Conservation (phyloP, 2,797 vertebrate species). For the Mycteria americana region DNA sequence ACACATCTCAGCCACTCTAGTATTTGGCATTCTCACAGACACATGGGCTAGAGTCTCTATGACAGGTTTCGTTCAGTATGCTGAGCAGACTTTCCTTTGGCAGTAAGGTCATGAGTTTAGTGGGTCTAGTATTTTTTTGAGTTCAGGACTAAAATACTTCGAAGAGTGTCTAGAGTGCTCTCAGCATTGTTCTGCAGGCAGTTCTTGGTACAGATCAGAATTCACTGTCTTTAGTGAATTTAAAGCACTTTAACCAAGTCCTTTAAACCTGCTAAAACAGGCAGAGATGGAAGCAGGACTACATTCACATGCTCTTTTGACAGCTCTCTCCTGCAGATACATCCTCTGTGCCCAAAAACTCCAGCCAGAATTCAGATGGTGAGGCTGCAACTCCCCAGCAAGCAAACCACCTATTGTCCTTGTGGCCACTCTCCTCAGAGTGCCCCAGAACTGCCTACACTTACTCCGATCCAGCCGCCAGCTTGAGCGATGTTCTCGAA, state of each 20-base stretch:
- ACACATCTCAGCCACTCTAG: not conserved
- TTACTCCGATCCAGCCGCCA: not conserved
- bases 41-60: not conserved
- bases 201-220: conserved; percentile 53
- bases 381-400: conserved; percentile 23
- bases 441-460: not conserved
- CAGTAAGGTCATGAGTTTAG: conserved; percentile 47
- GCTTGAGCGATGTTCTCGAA: not conserved
- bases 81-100: conserved; percentile 56
- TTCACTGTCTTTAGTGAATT: not conserved
- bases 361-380: conserved; percentile 23
- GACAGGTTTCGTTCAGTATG: not conserved
- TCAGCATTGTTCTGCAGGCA: not conserved
- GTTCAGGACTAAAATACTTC: conserved; percentile 48
- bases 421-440: not conserved
- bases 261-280: conserved; percentile 45
- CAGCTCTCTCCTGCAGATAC: conserved; percentile 35
- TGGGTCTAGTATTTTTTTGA: not conserved
- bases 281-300: conserved; percentile 58
- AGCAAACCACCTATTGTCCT: conserved; percentile 41
- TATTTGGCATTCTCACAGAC: conserved; percentile 30
- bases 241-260: conserved; percentile 6
- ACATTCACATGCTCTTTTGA: conserved; percentile 35
- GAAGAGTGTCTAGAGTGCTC: conserved; percentile 4
- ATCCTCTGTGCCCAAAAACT: not conserved